These are phyloP conservation scores for Proterorhinus semilunaris DNA, from an alignment of 2,113 vertebrate species.

Conservation along the genomic window DNA sequence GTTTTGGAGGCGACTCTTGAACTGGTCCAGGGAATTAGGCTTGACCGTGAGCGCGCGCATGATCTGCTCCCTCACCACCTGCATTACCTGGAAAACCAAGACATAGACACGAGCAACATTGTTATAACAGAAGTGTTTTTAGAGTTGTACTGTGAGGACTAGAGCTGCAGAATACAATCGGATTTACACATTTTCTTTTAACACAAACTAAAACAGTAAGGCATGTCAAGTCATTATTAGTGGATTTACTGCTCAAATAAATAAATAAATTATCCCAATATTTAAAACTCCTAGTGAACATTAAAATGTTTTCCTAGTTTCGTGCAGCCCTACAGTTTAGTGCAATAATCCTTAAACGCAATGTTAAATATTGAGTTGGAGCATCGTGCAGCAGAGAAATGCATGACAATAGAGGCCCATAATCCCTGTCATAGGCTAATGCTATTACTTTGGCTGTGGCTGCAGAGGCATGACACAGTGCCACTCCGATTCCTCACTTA, in stretches of 20 bases:
- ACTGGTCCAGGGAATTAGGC: conserved; percentile 99
- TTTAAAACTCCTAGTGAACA: too few relatives aligned
- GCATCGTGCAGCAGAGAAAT: conserved; percentile 27
- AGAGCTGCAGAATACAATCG: background rate
- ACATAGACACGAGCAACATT: background rate
- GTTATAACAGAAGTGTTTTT: background rate
- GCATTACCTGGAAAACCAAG: conserved; percentile 87
- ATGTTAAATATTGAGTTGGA: conserved; percentile 29
- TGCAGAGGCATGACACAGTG: conserved; percentile 32
- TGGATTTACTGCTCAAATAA: too few relatives aligned
- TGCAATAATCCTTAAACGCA: conserved; percentile 30
- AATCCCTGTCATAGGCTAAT: conserved; percentile 37
- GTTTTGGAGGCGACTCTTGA: conserved; percentile 98
- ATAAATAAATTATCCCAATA: too few relatives aligned
- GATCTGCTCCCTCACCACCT: conserved; percentile 99
- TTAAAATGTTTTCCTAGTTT: too few relatives aligned
- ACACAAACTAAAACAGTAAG: too few relatives aligned
- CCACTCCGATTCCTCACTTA: conserved; percentile 44
- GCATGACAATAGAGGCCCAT: conserved; percentile 35
- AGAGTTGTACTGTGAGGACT: background rate
- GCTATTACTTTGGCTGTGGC: conserved; percentile 42
- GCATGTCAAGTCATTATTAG: too few relatives aligned
- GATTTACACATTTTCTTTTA: too few relatives aligned
- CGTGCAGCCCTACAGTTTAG: conserved; percentile 10
- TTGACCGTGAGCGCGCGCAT: conserved; percentile 96